phyloP scores from a whole-genome alignment of 2,888 invertebrate species.

The Hyppa rectilinea region DNA sequence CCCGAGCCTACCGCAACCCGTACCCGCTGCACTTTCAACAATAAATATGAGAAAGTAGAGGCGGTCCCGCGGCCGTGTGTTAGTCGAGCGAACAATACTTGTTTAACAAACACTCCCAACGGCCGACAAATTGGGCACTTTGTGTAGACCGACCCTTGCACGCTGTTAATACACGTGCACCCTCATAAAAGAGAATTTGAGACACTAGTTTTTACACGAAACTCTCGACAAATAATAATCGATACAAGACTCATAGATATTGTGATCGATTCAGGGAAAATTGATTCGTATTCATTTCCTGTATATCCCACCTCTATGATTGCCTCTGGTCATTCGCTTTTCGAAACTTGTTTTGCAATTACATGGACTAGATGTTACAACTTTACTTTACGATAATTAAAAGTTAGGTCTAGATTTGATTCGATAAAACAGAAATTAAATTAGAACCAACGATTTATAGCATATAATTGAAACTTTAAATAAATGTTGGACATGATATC shows the following conservation, averaged over 20 bases:
- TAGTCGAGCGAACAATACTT: constrained; percentile 70
- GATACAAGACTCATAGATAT: constrained; percentile 20
- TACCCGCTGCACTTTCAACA: constrained; percentile 40
- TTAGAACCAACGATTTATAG: constrained; percentile 66
- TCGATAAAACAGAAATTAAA: constrained; percentile 57
- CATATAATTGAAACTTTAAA: constrained; percentile 61
- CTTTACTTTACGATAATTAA: constrained; percentile 38
- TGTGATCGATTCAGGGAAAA: constrained; percentile 30
- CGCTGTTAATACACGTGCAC: constrained; percentile 24
- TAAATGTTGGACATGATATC: constrained; percentile 40
- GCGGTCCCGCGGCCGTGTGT: constrained; percentile 43
- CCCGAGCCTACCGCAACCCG: constrained; percentile 54
- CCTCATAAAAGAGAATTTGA: constrained; percentile 23
- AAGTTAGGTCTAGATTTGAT: constrained; percentile 60
- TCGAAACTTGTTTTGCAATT: constrained; percentile 52
- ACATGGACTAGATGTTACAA: constrained; percentile 30
- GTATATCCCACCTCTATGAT: constrained; percentile 33
- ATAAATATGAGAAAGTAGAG: constrained; percentile 58
- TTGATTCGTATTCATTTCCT: constrained; percentile 40
- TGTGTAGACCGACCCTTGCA: constrained; percentile 48
- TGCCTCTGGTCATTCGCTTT: constrained; percentile 43
- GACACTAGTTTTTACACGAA: constrained; percentile 32
- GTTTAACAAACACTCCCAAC: constrained; percentile 76
- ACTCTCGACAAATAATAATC: constrained; percentile 17
- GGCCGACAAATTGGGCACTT: constrained; percentile 76